A percentile compares a stretch with the other conserved stretches of the same genome.
Evolutionary conservation across 2,113 vertebrate genomes (phyloP).

Genomic region (Camarhynchus parvulus): DNA sequence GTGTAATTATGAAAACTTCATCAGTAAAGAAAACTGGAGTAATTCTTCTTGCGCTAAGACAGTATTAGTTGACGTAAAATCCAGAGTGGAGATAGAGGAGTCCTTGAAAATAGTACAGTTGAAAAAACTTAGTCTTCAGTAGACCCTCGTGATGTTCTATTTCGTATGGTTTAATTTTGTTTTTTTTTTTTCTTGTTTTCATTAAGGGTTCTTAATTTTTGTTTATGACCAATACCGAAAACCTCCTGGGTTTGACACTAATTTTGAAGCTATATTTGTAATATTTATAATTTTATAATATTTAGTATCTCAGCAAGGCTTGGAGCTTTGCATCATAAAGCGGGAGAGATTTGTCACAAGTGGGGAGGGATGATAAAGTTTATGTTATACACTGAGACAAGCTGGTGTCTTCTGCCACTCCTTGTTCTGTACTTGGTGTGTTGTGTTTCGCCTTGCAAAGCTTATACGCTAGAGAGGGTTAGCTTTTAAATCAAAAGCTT

Average conservation of each 20-base stretch:
- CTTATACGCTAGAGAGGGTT: not conserved
- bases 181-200: not conserved
- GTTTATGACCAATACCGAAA: not conserved
- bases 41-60: not conserved
- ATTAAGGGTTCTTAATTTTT: not conserved
- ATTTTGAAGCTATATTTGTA: not conserved
- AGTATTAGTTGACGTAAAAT: not conserved
- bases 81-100: not conserved
- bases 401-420: not conserved
- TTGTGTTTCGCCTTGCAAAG: not conserved
- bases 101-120: not conserved
- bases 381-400: not conserved
- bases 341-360: not conserved
- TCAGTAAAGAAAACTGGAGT: not conserved
- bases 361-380: not conserved
- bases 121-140: not conserved
- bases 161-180: not conserved
- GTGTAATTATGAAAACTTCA: not conserved
- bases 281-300: not conserved
- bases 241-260: not conserved
- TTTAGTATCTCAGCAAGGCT: not conserved
- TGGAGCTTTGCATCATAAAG: not conserved
- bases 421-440: not conserved
- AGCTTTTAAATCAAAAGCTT: not conserved
- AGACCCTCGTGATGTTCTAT: not conserved